A percentile compares a stretch with the other conserved stretches of the same genome.
Evolutionary conservation across 2,797 vertebrate genomes (phyloP).

Genomic region (Clamator glandarius): DNA sequence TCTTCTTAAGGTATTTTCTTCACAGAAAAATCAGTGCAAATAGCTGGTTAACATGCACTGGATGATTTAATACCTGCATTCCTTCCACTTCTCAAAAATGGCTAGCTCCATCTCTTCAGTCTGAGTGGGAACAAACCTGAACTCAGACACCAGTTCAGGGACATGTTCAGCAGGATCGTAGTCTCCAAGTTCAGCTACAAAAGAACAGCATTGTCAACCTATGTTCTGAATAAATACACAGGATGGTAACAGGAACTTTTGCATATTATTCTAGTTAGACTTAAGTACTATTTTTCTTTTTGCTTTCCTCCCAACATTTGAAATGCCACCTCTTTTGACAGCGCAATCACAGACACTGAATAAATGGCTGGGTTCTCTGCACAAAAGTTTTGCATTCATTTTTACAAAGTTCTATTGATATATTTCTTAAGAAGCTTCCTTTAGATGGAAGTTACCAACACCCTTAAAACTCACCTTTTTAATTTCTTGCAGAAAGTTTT

Average conservation of each 20-base stretch:
- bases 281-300: not conserved
- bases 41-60: not conserved
- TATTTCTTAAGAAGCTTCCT: not conserved
- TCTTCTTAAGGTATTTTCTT: not conserved
- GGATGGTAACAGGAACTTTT: not conserved
- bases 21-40: not conserved
- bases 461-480: not conserved
- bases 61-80: conserved; percentile 87
- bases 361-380: not conserved
- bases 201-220: conserved; percentile 11
- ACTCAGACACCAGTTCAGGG: conserved; percentile 94
- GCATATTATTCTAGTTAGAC: not conserved
- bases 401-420: not conserved
- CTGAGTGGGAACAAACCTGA: conserved; percentile 92
- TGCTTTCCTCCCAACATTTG: not conserved
- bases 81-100: conserved; percentile 93
- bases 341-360: not conserved
- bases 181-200: conserved; percentile 93
- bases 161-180: conserved; percentile 91
- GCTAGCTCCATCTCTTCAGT: conserved; percentile 92
- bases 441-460: not conserved
- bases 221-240: not conserved
- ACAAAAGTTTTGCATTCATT: not conserved
- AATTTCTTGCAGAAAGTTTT: not conserved
- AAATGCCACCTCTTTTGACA: not conserved